Conservation (phyloP, 2,888 invertebrate genomes). For the Catocala fraxini region DNA sequence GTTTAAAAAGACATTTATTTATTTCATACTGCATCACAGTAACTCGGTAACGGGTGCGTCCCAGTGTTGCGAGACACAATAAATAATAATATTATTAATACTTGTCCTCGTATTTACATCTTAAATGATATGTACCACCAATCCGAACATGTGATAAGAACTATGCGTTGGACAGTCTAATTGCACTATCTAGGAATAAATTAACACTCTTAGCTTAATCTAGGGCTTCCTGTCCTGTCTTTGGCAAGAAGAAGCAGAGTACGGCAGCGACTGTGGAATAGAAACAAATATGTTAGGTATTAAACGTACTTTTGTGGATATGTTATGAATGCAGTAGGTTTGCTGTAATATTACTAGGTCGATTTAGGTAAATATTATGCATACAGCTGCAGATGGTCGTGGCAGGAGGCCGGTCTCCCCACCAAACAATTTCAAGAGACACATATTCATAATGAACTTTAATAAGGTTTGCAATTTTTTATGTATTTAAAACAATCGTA, state of each 20-base stretch:
- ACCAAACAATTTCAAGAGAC: no score
- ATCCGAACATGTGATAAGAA: conserved; percentile 58
- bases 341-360: no score
- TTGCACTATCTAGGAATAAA: conserved; percentile 70
- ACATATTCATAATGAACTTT: no score
- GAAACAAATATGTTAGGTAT: conserved; percentile 1
- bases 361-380: no score
- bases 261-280: conserved; percentile 89
- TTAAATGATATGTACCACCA: conserved; percentile 82
- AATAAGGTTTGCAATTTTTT: no score
- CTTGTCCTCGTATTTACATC: conserved; percentile 83
- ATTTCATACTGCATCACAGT: conserved; percentile 78
- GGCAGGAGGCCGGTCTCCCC: no score
- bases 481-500: no score
- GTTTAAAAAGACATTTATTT: conserved; percentile 51
- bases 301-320: neutral
- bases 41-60: conserved; percentile 64
- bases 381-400: no score
- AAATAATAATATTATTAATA: conserved; percentile 48
- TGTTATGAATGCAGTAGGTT: no score
- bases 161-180: conserved; percentile 65
- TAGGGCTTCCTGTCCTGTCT: conserved; percentile 91
- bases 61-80: conserved; percentile 50
- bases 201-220: conserved; percentile 81
- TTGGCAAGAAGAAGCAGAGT: conserved; percentile 92